These are phyloP conservation scores for Hypena proboscidalis DNA, from an alignment of 2,888 invertebrate genomes.

Conservation along the genomic window DNA sequence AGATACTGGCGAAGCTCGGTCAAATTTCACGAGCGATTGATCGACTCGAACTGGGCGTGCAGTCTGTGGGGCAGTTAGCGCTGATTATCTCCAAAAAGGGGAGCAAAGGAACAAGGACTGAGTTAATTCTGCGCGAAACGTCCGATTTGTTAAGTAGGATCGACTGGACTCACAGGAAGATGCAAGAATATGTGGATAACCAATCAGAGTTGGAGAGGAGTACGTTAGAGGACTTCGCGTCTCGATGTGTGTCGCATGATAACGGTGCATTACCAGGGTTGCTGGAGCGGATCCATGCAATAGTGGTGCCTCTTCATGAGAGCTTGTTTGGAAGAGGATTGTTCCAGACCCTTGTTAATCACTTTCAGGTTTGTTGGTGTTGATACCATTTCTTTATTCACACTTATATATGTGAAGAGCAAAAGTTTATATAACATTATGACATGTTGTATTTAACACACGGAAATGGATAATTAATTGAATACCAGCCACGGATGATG, in stretches of 20 bases:
- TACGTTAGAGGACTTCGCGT: slow-evolving; percentile 90
- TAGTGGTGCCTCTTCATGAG: slow-evolving; percentile 82
- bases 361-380: slow-evolving; percentile 65
- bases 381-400: too few species aligned
- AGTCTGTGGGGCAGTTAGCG: slow-evolving; percentile 59
- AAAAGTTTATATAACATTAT: too few species aligned
- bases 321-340: slow-evolving; percentile 77
- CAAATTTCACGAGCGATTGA: slow-evolving; percentile 64
- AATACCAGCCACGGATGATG: slow-evolving; percentile 1
- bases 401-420: too few species aligned
- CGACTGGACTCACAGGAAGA: slow-evolving; percentile 84
- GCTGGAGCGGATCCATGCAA: slow-evolving; percentile 87
- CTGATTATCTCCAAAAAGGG: slow-evolving; percentile 70
- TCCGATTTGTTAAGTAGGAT: slow-evolving; percentile 86
- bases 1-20: slow-evolving; percentile 81
- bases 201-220: slow-evolving; percentile 84
- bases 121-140: slow-evolving; percentile 86
- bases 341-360: slow-evolving; percentile 64
- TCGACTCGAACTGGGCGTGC: slow-evolving; percentile 60
- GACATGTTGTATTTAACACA: not conserved
- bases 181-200: slow-evolving; percentile 84
- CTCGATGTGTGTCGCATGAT: slow-evolving; percentile 88
- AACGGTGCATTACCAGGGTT: slow-evolving; percentile 87
- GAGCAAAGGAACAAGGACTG: slow-evolving; percentile 76
- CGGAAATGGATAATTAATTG: slow-evolving; percentile 7